Evolutionary conservation across 2,797 vertebrate species (phyloP).

Genomic region (Enteromius anoplus): DNA sequence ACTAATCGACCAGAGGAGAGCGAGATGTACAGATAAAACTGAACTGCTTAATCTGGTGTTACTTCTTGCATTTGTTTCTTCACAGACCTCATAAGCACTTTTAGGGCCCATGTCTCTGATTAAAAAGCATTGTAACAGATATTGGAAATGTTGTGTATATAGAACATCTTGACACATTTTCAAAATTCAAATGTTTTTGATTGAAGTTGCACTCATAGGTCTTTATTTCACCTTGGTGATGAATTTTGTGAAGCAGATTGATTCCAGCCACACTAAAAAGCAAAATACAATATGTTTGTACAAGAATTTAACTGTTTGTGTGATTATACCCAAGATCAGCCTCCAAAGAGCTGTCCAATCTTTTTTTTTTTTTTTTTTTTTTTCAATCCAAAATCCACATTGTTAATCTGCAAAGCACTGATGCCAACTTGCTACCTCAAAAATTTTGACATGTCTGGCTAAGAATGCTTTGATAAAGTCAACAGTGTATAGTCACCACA

Average conservation of each 20-base stretch:
- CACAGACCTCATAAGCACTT: constrained; percentile 58
- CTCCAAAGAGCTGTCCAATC: constrained; percentile 18
- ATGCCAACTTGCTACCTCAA: constrained; percentile 85
- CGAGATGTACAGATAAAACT: constrained; percentile 1
- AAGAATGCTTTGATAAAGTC: constrained; percentile 44
- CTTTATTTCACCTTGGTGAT: constrained; percentile 29
- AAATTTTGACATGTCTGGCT: constrained; percentile 63
- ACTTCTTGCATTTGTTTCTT: constrained; percentile 39
- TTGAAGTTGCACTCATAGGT: neutral
- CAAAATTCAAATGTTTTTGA: constrained; percentile 22
- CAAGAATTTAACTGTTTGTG: constrained; percentile 2
- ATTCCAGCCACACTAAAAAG: constrained; percentile 10
- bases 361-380: neutral
- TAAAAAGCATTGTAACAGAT: constrained; percentile 22
- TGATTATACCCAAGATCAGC: constrained; percentile 24
- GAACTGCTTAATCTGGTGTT: constrained; percentile 33
- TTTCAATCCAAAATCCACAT: constrained; percentile 47
- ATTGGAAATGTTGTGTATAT: constrained; percentile 37
- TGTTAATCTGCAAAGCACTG: constrained; percentile 81
- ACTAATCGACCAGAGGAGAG: constrained; percentile 24
- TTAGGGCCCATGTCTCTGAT: constrained; percentile 68
- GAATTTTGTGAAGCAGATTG: neutral
- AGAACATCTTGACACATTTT: constrained; percentile 28
- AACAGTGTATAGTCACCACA: constrained; percentile 37
- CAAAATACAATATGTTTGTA: neutral